Percentiles rank a stretch among this genome's conserved stretches.
phyloP scores from a whole-genome alignment of 2,797 vertebrate species.

The Apogon hyalosoma region DNA sequence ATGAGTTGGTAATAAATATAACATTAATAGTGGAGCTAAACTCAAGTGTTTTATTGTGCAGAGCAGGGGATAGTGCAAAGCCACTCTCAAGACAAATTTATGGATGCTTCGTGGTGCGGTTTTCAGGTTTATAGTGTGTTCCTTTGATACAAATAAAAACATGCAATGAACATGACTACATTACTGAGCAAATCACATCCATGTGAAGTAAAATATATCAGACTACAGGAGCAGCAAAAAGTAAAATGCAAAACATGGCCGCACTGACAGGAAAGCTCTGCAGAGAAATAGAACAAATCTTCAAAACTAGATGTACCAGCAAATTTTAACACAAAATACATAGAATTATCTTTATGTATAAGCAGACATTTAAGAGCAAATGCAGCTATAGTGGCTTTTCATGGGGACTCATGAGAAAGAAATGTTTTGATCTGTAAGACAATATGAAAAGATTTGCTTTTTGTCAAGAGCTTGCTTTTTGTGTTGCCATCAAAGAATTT shows the following conservation, averaged over 20 bases:
- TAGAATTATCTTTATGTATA: no score
- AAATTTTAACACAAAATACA: no score
- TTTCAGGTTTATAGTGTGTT: slow-evolving; percentile 33
- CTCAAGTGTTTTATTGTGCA: slow-evolving; percentile 5
- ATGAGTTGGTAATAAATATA: not conserved
- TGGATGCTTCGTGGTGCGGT: slow-evolving; percentile 22
- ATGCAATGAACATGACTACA: slow-evolving; percentile 21
- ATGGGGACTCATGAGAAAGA: not conserved
- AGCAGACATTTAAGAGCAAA: no score
- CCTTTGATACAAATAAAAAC: slow-evolving; percentile 46
- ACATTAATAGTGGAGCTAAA: not conserved
- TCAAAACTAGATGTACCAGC: no score
- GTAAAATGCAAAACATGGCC: not conserved
- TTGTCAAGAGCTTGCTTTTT: not conserved
- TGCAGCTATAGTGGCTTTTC: not conserved
- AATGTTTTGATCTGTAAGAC: not conserved
- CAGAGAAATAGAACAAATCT: no score
- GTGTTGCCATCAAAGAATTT: slow-evolving; percentile 1
- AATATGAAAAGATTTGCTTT: no score
- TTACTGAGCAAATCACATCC: slow-evolving; percentile 31
- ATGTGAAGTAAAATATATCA: slow-evolving; percentile 26
- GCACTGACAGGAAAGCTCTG: no score
- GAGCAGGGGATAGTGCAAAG: not conserved
- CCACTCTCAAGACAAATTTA: slow-evolving; percentile 18
- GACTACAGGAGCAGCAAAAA: not conserved